These are phyloP conservation scores for Hippolais icterina DNA, from an alignment of 2,113 vertebrate species.

Conservation along the genomic window DNA sequence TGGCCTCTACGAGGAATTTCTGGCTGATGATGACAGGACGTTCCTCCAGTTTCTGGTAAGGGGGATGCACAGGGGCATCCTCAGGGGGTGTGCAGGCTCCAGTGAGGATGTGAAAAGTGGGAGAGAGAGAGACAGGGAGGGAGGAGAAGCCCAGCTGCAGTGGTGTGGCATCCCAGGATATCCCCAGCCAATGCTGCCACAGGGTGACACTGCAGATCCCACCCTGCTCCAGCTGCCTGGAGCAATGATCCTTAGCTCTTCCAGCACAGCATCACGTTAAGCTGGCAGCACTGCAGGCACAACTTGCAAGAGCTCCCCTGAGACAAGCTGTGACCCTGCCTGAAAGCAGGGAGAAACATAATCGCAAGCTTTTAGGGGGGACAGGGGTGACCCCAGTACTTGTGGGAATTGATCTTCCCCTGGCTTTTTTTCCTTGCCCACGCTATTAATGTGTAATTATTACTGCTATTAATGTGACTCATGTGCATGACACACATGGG, in stretches of 20 bases:
- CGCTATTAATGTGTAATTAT: neutral
- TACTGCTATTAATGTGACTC: neutral
- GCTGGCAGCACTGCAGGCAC: neutral
- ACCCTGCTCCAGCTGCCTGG: neutral
- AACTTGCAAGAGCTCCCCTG: neutral
- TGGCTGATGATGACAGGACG: slow-evolving; percentile 61
- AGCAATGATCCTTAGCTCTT: neutral
- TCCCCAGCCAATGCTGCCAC: fast-evolving
- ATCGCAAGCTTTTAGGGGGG: neutral
- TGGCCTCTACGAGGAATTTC: slow-evolving; percentile 65
- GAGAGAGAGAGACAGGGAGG: neutral
- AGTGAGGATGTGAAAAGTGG: neutral
- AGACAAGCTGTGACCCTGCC: neutral
- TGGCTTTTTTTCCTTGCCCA: neutral
- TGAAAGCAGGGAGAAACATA: neutral
- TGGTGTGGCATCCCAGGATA: fast-evolving
- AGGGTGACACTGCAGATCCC: neutral
- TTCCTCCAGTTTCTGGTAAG: slow-evolving; percentile 75
- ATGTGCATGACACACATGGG: neutral
- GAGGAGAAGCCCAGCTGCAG: neutral
- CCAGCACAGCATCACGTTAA: neutral
- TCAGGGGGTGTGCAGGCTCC: fast-evolving
- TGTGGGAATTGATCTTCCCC: neutral
- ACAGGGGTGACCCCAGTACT: neutral
- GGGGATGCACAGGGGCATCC: neutral